These are phyloP conservation scores for Cololabis saira DNA, from an alignment of 2,113 vertebrate species.

Conservation along the genomic window DNA sequence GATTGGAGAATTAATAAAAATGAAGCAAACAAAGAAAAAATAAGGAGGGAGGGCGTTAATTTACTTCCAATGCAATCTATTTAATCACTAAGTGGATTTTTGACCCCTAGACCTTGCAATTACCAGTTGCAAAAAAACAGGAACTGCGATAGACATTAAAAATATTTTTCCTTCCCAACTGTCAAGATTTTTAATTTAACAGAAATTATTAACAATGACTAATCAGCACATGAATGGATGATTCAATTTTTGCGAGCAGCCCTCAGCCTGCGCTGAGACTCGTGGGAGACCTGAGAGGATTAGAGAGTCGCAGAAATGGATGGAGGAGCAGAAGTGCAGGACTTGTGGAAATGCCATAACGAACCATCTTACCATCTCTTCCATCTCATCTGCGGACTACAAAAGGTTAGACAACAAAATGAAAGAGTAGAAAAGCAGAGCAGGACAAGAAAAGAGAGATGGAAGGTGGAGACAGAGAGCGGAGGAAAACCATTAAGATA, in stretches of 20 bases:
- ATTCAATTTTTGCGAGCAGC: slow-evolving; percentile 1
- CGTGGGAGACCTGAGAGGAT: background rate
- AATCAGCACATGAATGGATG: slow-evolving; percentile 4
- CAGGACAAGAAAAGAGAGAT: background rate
- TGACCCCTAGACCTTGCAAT: slow-evolving; percentile 3
- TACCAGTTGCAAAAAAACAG: too few species aligned
- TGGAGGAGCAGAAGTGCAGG: slow-evolving; percentile 3
- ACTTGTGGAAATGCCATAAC: slow-evolving; percentile 12
- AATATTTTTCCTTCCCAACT: slow-evolving; percentile 15
- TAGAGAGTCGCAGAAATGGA: background rate
- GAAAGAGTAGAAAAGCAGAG: slow-evolving; percentile 11
- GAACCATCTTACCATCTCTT: slow-evolving; percentile 61
- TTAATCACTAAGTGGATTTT: background rate
- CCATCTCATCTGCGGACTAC: slow-evolving; percentile 64
- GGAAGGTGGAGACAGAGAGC: background rate
- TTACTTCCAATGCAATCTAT: slow-evolving; percentile 20
- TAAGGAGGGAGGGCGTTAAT: background rate
- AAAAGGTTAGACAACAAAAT: slow-evolving; percentile 12
- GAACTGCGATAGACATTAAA: background rate
- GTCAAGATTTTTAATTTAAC: slow-evolving; percentile 19
- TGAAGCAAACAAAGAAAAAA: background rate
- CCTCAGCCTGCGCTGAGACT: slow-evolving; percentile 11
- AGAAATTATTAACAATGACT: slow-evolving; percentile 17
- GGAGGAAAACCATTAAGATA: background rate
- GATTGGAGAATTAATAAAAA: background rate